Conservation (phyloP, 2,797 vertebrate species). For the Centropyge bicolor region DNA sequence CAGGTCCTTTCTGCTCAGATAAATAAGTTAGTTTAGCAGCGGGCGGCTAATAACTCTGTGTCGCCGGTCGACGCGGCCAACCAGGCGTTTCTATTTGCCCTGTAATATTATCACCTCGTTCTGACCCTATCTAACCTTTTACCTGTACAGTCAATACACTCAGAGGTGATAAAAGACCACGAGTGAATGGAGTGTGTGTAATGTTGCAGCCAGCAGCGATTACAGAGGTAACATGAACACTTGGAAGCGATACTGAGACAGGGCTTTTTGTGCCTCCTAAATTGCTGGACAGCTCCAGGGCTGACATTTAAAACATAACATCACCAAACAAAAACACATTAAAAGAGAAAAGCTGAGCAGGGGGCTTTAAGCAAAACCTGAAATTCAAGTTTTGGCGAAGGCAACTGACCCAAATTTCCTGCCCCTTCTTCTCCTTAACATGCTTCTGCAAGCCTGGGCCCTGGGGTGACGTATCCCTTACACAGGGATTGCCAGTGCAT, state of each 20-base stretch:
- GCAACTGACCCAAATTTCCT: conserved; percentile 87
- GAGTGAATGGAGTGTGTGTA: conserved; percentile 78
- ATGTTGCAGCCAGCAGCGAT: conserved; percentile 80
- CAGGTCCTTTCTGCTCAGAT: conserved; percentile 63
- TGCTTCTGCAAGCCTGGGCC: conserved; percentile 82
- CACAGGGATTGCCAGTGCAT: conserved; percentile 86
- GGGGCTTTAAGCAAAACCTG: conserved; percentile 82
- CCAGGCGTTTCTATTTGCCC: conserved; percentile 51
- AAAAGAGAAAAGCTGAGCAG: conserved; percentile 81
- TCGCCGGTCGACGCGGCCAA: conserved; percentile 15
- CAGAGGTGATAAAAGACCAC: conserved; percentile 69
- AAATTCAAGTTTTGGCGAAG: conserved; percentile 86
- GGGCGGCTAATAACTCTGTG: conserved; percentile 49
- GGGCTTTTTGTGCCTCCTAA: conserved; percentile 78
- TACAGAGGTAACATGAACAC: conserved; percentile 82
- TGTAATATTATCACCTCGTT: conserved; percentile 65
- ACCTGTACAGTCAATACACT: conserved; percentile 66
- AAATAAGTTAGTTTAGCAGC: conserved; percentile 61
- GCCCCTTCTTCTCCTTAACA: conserved; percentile 83
- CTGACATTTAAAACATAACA: conserved; percentile 87
- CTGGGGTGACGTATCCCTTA: conserved; percentile 84
- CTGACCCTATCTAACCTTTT: conserved; percentile 74
- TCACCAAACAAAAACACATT: conserved; percentile 84
- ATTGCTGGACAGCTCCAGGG: conserved; percentile 84
- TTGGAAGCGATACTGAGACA: conserved; percentile 81